phyloP scores from a whole-genome alignment of 2,113 vertebrate species.

The Holacanthus passer region DNA sequence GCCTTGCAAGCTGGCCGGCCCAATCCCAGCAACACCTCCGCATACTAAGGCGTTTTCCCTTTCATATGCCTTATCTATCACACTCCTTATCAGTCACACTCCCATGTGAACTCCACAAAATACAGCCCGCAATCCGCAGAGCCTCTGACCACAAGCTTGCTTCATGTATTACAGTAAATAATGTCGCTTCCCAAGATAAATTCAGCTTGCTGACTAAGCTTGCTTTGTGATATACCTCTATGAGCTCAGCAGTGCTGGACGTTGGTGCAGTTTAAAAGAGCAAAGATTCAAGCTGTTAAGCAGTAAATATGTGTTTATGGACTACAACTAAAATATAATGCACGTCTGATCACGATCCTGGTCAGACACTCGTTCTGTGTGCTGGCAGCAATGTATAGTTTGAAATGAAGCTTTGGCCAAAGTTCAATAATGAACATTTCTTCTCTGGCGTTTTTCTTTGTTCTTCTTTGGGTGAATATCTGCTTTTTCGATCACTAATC shows the following conservation, averaged over 20 bases:
- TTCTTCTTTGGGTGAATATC: background rate
- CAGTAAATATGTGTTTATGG: background rate
- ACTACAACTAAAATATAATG: background rate
- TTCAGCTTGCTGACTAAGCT: slow-evolving; percentile 23
- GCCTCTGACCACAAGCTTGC: slow-evolving; percentile 4
- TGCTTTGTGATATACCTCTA: background rate
- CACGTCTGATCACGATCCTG: background rate
- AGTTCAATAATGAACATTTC: background rate
- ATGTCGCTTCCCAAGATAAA: background rate
- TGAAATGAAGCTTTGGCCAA: background rate
- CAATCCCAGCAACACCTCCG: slow-evolving; percentile 18
- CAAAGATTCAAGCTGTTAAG: background rate
- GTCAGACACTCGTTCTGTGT: background rate
- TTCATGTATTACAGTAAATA: slow-evolving; percentile 29
- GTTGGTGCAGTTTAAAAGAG: background rate
- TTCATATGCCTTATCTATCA: slow-evolving; percentile 24
- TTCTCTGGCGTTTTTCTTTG: background rate
- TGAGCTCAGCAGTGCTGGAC: background rate
- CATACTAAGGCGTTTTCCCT: slow-evolving; percentile 16
- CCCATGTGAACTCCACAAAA: slow-evolving; percentile 3
- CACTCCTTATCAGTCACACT: background rate
- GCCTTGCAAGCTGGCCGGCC: slow-evolving; percentile 9
- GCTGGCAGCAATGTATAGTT: background rate
- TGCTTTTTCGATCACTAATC: background rate
- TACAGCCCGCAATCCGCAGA: slow-evolving; percentile 14